Evolutionary conservation across 2,888 invertebrate genomes (phyloP).

Genomic region (Venusia cambrica): DNA sequence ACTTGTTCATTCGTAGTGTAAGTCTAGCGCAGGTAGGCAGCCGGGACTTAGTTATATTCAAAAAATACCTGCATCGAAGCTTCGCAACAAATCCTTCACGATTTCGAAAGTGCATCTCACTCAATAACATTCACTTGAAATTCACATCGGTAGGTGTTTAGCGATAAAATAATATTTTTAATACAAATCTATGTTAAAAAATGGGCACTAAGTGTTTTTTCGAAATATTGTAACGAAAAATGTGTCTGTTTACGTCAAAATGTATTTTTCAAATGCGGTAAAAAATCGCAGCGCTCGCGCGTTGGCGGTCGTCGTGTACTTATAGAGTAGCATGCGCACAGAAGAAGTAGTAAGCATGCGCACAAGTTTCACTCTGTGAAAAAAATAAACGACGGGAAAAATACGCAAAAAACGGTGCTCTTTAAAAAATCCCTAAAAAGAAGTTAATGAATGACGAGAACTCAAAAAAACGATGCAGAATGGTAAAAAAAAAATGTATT

Average conservation of each 20-base stretch:
- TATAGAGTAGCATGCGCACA: constrained; percentile 17
- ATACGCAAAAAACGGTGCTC: no score
- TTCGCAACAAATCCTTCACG: constrained; percentile 39
- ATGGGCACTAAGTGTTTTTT: constrained; percentile 13
- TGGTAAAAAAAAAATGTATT: no score
- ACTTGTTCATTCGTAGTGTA: no score
- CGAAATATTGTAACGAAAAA: constrained; percentile 49
- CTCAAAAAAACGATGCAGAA: no score
- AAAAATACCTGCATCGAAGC: constrained; percentile 68
- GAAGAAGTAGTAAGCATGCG: constrained; percentile 3
- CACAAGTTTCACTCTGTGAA: constrained; percentile 8
- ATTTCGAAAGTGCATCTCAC: constrained; percentile 44
- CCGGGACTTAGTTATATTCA: constrained; percentile 11
- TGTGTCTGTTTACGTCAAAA: constrained; percentile 76
- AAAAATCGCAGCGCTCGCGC: constrained; percentile 72
- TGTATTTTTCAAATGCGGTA: constrained; percentile 79
- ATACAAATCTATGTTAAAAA: not conserved
- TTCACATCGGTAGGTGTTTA: no score
- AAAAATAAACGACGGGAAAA: not conserved
- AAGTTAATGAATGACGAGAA: no score
- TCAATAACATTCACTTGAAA: constrained; percentile 35
- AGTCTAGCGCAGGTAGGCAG: not conserved
- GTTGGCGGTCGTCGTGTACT: constrained; percentile 52
- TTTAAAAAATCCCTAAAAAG: no score
- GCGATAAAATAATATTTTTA: no score